Percentiles rank a stretch among this genome's conserved stretches.
Conservation (phyloP, 2,888 invertebrate species). For the Noctua janthe region DNA sequence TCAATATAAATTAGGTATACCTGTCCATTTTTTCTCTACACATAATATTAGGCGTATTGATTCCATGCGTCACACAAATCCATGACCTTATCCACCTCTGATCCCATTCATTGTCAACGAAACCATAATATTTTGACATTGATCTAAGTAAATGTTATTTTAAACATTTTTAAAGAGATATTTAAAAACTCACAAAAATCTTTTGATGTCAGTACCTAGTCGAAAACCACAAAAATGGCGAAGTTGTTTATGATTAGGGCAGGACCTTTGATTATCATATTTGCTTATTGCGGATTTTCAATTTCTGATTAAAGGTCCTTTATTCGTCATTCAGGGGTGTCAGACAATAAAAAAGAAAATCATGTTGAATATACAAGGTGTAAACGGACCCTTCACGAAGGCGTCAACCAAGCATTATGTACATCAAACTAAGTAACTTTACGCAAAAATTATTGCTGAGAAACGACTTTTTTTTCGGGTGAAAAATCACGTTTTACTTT, state of each 20-base stretch:
- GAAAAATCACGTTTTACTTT: too few relatives aligned
- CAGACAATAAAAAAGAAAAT: too few relatives aligned
- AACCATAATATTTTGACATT: conserved; percentile 24
- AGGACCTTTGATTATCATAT: background rate
- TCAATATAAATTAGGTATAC: background rate
- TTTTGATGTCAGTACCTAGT: too few relatives aligned
- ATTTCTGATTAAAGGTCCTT: too few relatives aligned
- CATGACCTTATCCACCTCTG: conserved; percentile 20
- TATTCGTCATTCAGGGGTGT: too few relatives aligned
- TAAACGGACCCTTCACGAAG: too few relatives aligned
- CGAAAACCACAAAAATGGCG: background rate
- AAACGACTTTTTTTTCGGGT: too few relatives aligned
- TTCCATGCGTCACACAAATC: conserved; percentile 42
- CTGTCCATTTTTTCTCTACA: conserved; percentile 4
- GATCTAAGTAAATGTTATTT: conserved; percentile 20
- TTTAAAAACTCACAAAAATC: background rate
- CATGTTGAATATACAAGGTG: too few relatives aligned
- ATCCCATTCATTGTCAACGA: conserved; percentile 26
- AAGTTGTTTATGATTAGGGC: background rate
- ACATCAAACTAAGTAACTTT: too few relatives aligned
- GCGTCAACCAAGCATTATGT: too few relatives aligned
- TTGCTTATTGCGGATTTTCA: background rate
- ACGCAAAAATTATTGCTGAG: too few relatives aligned
- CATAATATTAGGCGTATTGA: conserved; percentile 17
- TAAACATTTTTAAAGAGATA: background rate